phyloP scores from a whole-genome alignment of 2,113 vertebrate genomes.

The Daubentonia madagascariensis region DNA sequence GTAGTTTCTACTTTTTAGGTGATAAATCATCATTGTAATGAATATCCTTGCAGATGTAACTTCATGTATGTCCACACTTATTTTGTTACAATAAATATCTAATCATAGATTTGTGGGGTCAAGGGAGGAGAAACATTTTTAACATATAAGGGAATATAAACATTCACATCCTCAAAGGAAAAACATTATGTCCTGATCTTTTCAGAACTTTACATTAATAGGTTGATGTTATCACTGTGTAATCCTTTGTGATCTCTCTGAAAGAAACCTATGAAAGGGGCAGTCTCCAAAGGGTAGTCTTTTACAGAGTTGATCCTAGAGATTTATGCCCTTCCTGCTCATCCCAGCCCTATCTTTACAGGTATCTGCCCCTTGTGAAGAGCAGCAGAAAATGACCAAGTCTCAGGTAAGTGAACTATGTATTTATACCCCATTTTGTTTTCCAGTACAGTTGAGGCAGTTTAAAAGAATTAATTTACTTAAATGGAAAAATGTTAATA shows the following conservation, averaged over 20 bases:
- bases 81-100: not conserved
- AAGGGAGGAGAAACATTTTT: not conserved
- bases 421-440: not conserved
- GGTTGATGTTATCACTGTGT: not conserved
- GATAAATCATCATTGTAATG: not conserved
- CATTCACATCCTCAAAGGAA: not conserved
- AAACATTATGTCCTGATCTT: not conserved
- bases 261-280: not conserved
- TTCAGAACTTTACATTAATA: not conserved
- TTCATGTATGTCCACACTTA: not conserved
- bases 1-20: not conserved
- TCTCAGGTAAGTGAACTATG: not conserved
- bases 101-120: not conserved
- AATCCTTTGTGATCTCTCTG: not conserved
- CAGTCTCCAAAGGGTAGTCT: not conserved
- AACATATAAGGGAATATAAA: not conserved
- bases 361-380: not conserved
- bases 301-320: not conserved
- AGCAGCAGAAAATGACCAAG: not conserved
- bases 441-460: not conserved
- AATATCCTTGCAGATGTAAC: not conserved
- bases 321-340: not conserved
- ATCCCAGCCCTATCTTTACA: not conserved
- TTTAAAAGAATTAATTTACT: not conserved
- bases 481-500: not conserved